Evolutionary conservation across 2,888 invertebrate species (phyloP), one percentile per base, ranked within the genome.

Genomic region (Tenthredo amoena): DNA sequence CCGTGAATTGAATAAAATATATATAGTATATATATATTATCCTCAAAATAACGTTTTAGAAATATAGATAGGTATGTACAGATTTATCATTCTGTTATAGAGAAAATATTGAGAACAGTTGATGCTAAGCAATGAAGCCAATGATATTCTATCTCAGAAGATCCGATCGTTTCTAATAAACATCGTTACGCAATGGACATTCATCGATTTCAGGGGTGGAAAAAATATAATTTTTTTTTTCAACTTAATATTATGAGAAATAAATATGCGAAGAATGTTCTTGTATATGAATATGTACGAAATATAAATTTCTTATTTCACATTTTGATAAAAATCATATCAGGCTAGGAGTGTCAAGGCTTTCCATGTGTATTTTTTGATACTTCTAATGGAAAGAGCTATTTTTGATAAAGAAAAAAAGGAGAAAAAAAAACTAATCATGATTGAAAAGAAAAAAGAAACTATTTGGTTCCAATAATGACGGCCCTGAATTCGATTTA

Each of bases 1-100:
- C 34, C 68, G 68, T 68, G 68, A 68, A 68, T 68, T 68, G n/a
- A 76, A 43, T 47, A 84, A 68, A 55, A 55, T 18, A 50, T 18
- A 50, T 50, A 50, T 50, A n/a, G 26, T 15, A 10, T 18, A 50
- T 18, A 3, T 50, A 5, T 18, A 50, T 50, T 50, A 50, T 55
- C 55, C 55, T 55, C 55, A n/a, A n/a, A n/a, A 55, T n/a, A 55
- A 55, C n/a, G n/a, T n/a, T 55, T n/a, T 55, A 55, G 55, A 55
- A 55, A n/a, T 55, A 55, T 55, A n/a, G n/a, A 55, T 55, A 55
- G 18, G 55, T 2, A 47, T 12, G 43, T 47, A 12, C 43, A 47
- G 43, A 47, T 47, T 47, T 47, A 12, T 47, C 10, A 2, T 12
- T 12, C 43, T 47, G 43, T 10, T 47, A 47, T 47, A 47, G 43